phyloP scores from a whole-genome alignment of 2,888 invertebrate species.

The Caenorhabditis wallacei region DNA sequence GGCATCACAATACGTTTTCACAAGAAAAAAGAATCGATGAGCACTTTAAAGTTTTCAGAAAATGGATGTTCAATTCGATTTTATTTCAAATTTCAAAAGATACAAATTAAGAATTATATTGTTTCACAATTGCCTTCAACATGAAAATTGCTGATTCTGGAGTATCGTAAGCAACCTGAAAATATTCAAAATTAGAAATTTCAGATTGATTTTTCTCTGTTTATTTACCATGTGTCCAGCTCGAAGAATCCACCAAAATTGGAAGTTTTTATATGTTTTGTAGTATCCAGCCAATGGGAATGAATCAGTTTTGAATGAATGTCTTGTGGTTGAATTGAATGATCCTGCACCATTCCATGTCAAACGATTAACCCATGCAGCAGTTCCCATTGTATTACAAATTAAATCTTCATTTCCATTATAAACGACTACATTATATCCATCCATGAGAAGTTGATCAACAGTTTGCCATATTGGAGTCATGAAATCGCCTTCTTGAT shows the following conservation, averaged over 20 bases:
- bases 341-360: slow-evolving; percentile 87
- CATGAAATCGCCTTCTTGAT: slow-evolving; percentile 89
- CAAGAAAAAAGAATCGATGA: background rate
- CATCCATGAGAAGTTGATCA: slow-evolving; percentile 70
- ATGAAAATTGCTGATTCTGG: slow-evolving; percentile 72
- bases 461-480: slow-evolving; percentile 88
- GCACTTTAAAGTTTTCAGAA: too few relatives aligned
- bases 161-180: slow-evolving; percentile 74
- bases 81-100: too few relatives aligned
- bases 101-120: slow-evolving; percentile 46
- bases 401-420: slow-evolving; percentile 92
- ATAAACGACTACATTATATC: slow-evolving; percentile 88
- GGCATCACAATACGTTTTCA: background rate
- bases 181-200: background rate
- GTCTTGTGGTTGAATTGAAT: slow-evolving; percentile 85
- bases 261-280: slow-evolving; percentile 86
- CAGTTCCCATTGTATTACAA: slow-evolving; percentile 90
- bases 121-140: slow-evolving; percentile 61
- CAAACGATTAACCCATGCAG: slow-evolving; percentile 89
- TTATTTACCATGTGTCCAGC: slow-evolving; percentile 88
- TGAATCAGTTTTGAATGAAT: slow-evolving; percentile 67
- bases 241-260: slow-evolving; percentile 89
- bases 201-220: too few relatives aligned
- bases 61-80: too few relatives aligned
- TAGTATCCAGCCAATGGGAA: slow-evolving; percentile 75